Evolutionary conservation across 2,888 invertebrate genomes (phyloP).

Genomic region (Lasioglossum malachurum): DNA sequence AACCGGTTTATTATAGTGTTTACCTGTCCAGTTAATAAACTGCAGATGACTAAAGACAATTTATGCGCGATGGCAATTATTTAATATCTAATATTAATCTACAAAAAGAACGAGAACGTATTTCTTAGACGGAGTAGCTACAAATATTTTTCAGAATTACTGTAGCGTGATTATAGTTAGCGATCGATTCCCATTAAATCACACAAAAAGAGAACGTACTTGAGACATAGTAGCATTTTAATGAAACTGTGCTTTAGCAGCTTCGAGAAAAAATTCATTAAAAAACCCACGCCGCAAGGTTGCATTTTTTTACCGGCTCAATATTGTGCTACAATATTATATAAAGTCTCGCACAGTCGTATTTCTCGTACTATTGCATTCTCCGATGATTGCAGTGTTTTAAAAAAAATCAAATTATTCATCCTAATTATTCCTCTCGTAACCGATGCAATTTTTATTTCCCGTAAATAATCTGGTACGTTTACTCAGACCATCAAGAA

Average conservation of each 20-base stretch:
- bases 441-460: neutral
- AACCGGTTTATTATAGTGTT: neutral
- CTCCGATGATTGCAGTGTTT: neutral
- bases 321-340: neutral
- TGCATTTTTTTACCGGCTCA: neutral
- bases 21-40: slow-evolving; percentile 16
- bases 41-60: neutral
- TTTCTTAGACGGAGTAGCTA: neutral
- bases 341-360: neutral
- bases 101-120: too few relatives aligned
- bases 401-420: neutral
- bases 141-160: neutral
- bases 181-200: neutral
- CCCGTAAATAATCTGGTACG: too few relatives aligned
- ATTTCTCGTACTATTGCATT: neutral
- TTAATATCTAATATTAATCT: neutral
- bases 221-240: neutral
- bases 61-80: neutral
- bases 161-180: neutral
- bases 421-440: neutral
- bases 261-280: neutral
- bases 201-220: too few relatives aligned
- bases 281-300: neutral
- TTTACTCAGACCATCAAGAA: too few relatives aligned
- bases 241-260: neutral